These are phyloP conservation scores for Subacronicta megacephala DNA, from an alignment of 2,888 invertebrate genomes.

Conservation along the genomic window DNA sequence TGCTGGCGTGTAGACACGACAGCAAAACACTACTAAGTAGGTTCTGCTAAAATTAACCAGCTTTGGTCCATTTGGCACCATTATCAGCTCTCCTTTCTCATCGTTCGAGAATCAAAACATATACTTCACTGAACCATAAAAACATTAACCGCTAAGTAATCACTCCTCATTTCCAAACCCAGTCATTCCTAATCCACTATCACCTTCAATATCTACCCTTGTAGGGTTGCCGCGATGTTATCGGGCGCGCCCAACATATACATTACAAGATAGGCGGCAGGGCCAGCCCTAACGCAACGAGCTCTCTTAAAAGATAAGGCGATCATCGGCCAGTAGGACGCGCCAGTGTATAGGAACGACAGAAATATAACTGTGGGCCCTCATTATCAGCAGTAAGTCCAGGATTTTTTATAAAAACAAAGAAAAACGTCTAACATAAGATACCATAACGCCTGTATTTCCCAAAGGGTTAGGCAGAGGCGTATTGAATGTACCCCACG, in stretches of 20 bases:
- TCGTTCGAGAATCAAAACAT: no score
- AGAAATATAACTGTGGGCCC: constrained; percentile 18
- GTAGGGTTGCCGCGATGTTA: constrained; percentile 39
- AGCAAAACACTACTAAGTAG: no score
- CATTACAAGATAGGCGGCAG: constrained; percentile 16
- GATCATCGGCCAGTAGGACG: constrained; percentile 32
- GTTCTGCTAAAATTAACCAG: no score
- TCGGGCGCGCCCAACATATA: constrained; percentile 19
- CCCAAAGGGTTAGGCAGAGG: no score
- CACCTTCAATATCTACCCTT: constrained; percentile 15
- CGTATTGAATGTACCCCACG: no score
- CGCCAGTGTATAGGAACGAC: background rate
- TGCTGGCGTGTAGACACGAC: no score
- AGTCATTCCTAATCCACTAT: constrained; percentile 11
- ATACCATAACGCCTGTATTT: no score
- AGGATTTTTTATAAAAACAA: no score
- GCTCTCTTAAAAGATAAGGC: constrained; percentile 43
- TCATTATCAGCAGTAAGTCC: no score
- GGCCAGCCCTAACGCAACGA: constrained; percentile 38
- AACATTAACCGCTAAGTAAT: constrained; percentile 4
- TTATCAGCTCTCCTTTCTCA: no score
- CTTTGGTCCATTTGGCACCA: no score
- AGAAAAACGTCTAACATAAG: no score
- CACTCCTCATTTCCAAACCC: background rate
- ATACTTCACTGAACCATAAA: background rate